These are phyloP conservation scores for Smutsia temminckii DNA, from an alignment of 2,797 vertebrate species.

Conservation along the genomic window DNA sequence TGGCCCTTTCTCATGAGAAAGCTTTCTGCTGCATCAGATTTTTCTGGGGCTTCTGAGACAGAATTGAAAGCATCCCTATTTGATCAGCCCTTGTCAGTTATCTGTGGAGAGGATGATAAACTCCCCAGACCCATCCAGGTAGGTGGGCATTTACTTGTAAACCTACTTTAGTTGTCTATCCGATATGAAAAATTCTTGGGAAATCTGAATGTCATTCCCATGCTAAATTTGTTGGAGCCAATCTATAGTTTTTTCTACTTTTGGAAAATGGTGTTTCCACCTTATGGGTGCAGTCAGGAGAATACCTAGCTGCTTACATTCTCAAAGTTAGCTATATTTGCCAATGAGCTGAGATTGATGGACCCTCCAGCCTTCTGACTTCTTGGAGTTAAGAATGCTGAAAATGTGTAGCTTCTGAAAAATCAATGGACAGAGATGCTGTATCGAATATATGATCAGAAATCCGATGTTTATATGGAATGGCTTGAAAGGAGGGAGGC, in stretches of 20 bases:
- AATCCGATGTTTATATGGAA: neutral
- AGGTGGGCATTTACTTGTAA: slow-evolving; percentile 56
- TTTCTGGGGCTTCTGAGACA: slow-evolving; percentile 75
- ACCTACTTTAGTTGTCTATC: neutral
- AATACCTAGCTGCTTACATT: rapidly evolving
- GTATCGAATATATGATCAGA: neutral
- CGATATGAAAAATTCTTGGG: neutral
- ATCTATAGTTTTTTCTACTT: neutral
- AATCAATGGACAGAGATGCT: neutral
- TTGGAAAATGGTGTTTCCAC: neutral
- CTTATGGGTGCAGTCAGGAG: rapidly evolving
- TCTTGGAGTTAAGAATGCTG: neutral
- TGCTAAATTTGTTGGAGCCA: too few relatives aligned
- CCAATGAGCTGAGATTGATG: neutral
- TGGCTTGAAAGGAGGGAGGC: neutral
- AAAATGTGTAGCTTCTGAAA: neutral
- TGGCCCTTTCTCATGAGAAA: slow-evolving; percentile 87
- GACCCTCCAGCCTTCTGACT: neutral
- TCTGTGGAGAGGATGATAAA: slow-evolving; percentile 86
- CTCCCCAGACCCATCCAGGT: slow-evolving; percentile 93
- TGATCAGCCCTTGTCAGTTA: slow-evolving; percentile 88
- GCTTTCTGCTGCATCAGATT: slow-evolving; percentile 80
- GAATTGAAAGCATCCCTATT: slow-evolving; percentile 88
- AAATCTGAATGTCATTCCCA: neutral
- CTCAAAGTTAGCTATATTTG: neutral